Evolutionary conservation across 2,888 invertebrate genomes (phyloP).

Genomic region (Epsilonema sp.): DNA sequence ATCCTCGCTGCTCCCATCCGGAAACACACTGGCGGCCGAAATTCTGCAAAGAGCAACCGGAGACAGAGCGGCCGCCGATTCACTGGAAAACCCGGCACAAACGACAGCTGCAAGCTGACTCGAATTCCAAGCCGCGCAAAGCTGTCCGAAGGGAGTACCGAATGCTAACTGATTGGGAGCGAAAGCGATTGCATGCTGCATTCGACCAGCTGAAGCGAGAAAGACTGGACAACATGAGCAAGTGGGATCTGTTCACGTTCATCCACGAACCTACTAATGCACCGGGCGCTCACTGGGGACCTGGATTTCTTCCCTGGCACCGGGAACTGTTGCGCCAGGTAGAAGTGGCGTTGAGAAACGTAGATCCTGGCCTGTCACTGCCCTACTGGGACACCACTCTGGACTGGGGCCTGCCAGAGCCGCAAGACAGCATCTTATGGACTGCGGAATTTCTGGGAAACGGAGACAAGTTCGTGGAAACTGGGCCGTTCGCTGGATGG

Average conservation of each 20-base stretch:
- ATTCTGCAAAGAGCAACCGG: too few relatives aligned
- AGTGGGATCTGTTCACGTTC: conserved; percentile 23
- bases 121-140: too few relatives aligned
- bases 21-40: too few relatives aligned
- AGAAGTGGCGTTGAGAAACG: conserved; percentile 10
- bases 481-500: conserved; percentile 7
- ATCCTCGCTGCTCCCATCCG: too few relatives aligned
- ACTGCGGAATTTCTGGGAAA: conserved; percentile 23
- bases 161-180: conserved; percentile 16
- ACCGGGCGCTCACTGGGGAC: conserved; percentile 15
- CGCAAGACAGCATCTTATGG: conserved; percentile 23
- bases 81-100: too few relatives aligned
- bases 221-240: conserved; percentile 21
- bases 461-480: conserved; percentile 21
- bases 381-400: conserved; percentile 23
- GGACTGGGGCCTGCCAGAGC: conserved; percentile 20
- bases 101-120: too few relatives aligned
- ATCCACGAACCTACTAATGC: conserved; percentile 25
- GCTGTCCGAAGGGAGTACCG: conserved; percentile 19
- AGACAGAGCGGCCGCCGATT: too few relatives aligned
- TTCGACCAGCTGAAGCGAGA: conserved; percentile 20
- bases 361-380: conserved; percentile 13
- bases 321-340: conserved; percentile 25
- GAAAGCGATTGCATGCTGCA: conserved; percentile 14
- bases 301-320: conserved; percentile 17